A percentile compares a stretch with the other conserved stretches of the same genome.
Conservation (phyloP, 2,888 invertebrate genomes). For the Eugnorisma glareosa region DNA sequence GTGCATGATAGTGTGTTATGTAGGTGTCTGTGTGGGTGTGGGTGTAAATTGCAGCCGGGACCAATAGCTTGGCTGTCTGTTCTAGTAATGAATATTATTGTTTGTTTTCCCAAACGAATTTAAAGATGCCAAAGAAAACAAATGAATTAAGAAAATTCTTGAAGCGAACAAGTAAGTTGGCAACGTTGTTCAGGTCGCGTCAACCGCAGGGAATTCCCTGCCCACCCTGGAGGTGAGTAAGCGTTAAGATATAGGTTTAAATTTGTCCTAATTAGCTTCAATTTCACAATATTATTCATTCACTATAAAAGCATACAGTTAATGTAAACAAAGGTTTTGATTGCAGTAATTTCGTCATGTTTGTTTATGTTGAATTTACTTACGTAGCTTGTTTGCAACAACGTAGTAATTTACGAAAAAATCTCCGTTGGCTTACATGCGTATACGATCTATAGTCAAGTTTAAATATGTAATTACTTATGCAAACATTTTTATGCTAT, state of each 20-base stretch:
- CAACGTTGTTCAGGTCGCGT: background rate
- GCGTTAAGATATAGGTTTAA: constrained; percentile 27
- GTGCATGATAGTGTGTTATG: too few species aligned
- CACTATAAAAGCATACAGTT: background rate
- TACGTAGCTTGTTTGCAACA: background rate
- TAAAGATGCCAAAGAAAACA: background rate
- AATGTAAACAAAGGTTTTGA: constrained; percentile 19
- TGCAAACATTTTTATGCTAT: too few species aligned
- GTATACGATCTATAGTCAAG: too few species aligned
- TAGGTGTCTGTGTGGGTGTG: too few species aligned
- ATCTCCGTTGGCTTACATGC: too few species aligned
- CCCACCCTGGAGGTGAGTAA: constrained; percentile 28
- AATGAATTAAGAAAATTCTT: background rate
- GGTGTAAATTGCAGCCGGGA: too few species aligned
- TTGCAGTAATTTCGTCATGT: constrained; percentile 28
- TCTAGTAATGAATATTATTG: background rate
- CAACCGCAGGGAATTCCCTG: constrained; percentile 23
- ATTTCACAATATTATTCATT: constrained; percentile 41
- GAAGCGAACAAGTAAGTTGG: background rate
- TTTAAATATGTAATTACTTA: too few species aligned
- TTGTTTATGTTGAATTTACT: constrained; percentile 9
- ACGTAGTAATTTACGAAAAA: background rate
- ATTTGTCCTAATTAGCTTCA: background rate
- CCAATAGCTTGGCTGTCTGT: background rate
- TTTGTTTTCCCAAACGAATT: background rate